Conservation (phyloP, 2,888 invertebrate species). For the Lordiphosa andalusiaca region DNA sequence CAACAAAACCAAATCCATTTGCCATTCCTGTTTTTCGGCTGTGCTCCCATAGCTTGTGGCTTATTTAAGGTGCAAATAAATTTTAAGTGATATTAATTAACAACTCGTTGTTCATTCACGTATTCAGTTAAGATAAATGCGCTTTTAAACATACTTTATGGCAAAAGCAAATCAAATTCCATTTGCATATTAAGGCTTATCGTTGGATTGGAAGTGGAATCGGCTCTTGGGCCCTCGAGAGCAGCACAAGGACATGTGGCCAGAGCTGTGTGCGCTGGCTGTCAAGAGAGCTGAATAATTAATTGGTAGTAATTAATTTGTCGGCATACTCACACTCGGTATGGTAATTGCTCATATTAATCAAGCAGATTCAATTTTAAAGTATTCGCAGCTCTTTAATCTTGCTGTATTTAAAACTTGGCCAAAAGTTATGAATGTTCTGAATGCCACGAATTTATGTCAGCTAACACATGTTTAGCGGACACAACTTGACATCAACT, state of each 20-base stretch:
- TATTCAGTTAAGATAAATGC: conserved; percentile 38
- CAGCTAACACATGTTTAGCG: conserved; percentile 31
- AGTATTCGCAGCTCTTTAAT: no score
- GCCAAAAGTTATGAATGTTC: conserved; percentile 30
- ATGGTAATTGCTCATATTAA: conserved; percentile 44
- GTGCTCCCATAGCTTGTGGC: conserved; percentile 25
- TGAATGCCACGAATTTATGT: conserved; percentile 27
- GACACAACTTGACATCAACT: conserved; percentile 32
- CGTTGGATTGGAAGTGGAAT: conserved; percentile 7
- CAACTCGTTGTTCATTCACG: conserved; percentile 25
- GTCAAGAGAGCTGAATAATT: conserved; percentile 40
- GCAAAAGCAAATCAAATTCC: conserved; percentile 6
- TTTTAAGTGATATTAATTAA: conserved; percentile 55
- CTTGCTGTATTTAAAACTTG: conserved; percentile 6
- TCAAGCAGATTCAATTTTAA: conserved; percentile 26
- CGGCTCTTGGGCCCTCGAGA: background rate
- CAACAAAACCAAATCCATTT: no score
- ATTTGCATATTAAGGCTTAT: conserved; percentile 42
- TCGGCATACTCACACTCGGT: conserved; percentile 24
- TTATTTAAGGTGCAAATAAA: conserved; percentile 40
- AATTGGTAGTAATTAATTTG: conserved; percentile 47
- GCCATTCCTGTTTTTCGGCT: background rate
- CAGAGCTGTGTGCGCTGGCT: background rate
- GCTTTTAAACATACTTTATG: conserved; percentile 29
- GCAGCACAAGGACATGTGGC: background rate